A percentile compares a stretch with the other conserved stretches of the same genome.
Evolutionary conservation across 2,113 vertebrate genomes (phyloP).

Genomic region (Catagonus wagneri): DNA sequence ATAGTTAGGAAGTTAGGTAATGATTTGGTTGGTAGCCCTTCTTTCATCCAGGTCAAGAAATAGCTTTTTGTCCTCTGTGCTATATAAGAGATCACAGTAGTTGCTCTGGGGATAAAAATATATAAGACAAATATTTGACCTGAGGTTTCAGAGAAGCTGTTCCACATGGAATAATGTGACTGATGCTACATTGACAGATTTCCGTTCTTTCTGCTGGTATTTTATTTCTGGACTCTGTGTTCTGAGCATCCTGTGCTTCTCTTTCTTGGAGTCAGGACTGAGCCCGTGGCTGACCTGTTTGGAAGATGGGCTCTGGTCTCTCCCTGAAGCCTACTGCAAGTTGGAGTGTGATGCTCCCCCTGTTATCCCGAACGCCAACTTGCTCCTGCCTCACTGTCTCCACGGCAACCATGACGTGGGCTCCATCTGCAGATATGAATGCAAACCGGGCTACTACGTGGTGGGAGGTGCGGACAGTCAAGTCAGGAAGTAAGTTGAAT

Average conservation of each 20-base stretch:
- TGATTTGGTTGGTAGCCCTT: neutral
- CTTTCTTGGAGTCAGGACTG: slow-evolving; percentile 87
- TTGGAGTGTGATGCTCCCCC: slow-evolving; percentile 91
- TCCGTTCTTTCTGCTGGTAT: neutral
- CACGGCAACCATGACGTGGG: slow-evolving; percentile 93
- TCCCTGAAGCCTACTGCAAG: slow-evolving; percentile 98
- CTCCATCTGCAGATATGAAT: slow-evolving; percentile 93
- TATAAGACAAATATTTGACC: too few species aligned
- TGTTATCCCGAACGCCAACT: slow-evolving; percentile 86
- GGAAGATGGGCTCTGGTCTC: slow-evolving; percentile 96
- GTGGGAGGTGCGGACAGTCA: slow-evolving; percentile 82
- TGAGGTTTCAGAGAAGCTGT: neutral
- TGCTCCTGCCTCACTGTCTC: slow-evolving; percentile 90
- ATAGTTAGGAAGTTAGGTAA: neutral
- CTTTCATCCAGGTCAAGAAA: neutral
- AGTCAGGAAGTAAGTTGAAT: slow-evolving; percentile 89
- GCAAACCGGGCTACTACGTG: slow-evolving; percentile 94
- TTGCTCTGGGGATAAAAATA: neutral
- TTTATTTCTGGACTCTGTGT: neutral
- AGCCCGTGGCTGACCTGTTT: slow-evolving; percentile 94
- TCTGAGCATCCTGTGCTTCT: slow-evolving; percentile 57
- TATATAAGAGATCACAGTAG: neutral
- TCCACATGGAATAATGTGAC: neutral
- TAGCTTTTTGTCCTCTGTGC: neutral
- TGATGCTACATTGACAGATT: rapidly evolving